Evolutionary conservation across 1,140 invertebrate genomes (phyloP), one percentile per base, ranked within the genome.

Genomic region (Drosophila littoralis): DNA sequence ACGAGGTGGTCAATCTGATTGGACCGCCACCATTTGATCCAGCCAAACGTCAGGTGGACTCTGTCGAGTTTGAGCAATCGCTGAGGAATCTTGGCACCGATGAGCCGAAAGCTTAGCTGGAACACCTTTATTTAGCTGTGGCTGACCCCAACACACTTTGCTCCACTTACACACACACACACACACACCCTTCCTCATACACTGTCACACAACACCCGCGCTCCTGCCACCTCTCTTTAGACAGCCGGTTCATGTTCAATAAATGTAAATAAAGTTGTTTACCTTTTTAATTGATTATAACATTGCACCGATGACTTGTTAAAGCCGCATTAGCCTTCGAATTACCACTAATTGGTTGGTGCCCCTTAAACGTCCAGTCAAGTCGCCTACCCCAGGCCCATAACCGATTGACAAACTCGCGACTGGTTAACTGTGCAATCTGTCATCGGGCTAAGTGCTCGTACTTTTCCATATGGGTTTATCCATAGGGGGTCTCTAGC

Each of bases 1-100:
- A 97, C 63, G 97, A 99, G 77, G 96, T 99, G 7, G 96, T 97
- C 91, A 93, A 93, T 10, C 93, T 99, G 6, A 96, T 99, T 67
- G 98, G 98, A 0, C 97, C 98, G 7, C 98, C 98, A 7, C 96
- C 97, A 0, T 95, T 95, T 92, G 96, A 96, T 1, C 92, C 94
- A 8, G 95, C 96, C 65, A 98, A 97, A 90, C 93, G 95, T 15
- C 93, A 97, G 15, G 93, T 97, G 48, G 96, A 97, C 64, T 94
- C 95, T 2, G 94, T 96, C 0, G 96, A 98, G 77, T 97, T 97
- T 89, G 97, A 97, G 91, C 94, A 93, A 52, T 94, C 93, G 52
- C 81, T 95, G 32, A 94, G 91, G 66, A 93, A 92, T 75, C 77
- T 92, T 0, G 75, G 86, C 67, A 74, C 64, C 1, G 79, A 86